Evolutionary conservation across 2,888 invertebrate species (phyloP).

Genomic region (Eledona agricola): DNA sequence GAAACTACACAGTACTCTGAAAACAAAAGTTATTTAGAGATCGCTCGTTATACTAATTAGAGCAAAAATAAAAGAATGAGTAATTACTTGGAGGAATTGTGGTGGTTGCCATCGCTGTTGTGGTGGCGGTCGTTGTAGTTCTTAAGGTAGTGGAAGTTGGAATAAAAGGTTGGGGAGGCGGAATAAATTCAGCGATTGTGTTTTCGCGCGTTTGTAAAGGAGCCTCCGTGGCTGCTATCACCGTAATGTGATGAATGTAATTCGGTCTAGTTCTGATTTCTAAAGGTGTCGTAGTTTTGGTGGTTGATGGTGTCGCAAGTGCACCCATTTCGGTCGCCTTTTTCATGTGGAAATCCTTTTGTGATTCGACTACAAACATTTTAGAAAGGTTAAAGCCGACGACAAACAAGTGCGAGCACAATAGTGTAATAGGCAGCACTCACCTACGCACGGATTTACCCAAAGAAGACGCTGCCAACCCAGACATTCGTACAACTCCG

Average conservation of each 20-base stretch:
- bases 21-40: conserved; percentile 50
- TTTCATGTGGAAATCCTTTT: conserved; percentile 84
- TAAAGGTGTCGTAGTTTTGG: conserved; percentile 40
- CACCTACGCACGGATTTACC: conserved; percentile 94
- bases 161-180: conserved; percentile 61
- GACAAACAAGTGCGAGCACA: conserved; percentile 5
- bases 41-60: conserved; percentile 33
- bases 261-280: conserved; percentile 43
- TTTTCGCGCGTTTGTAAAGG: conserved; percentile 58
- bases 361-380: conserved; percentile 84
- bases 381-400: too few relatives aligned
- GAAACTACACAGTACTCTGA: conserved; percentile 84
- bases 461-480: conserved; percentile 91
- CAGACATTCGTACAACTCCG: conserved; percentile 85
- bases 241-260: conserved; percentile 49
- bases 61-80: conserved; percentile 27
- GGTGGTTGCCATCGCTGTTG: conserved; percentile 68
- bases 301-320: conserved; percentile 63
- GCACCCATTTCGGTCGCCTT: conserved; percentile 65
- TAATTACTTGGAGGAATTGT: conserved; percentile 67
- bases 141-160: conserved; percentile 56
- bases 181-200: conserved; percentile 64
- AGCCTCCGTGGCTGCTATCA: conserved; percentile 57
- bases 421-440: conserved; percentile 59
- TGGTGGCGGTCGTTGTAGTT: conserved; percentile 60